Conservation (phyloP, 2,113 vertebrate genomes). For the Cacatua alba region DNA sequence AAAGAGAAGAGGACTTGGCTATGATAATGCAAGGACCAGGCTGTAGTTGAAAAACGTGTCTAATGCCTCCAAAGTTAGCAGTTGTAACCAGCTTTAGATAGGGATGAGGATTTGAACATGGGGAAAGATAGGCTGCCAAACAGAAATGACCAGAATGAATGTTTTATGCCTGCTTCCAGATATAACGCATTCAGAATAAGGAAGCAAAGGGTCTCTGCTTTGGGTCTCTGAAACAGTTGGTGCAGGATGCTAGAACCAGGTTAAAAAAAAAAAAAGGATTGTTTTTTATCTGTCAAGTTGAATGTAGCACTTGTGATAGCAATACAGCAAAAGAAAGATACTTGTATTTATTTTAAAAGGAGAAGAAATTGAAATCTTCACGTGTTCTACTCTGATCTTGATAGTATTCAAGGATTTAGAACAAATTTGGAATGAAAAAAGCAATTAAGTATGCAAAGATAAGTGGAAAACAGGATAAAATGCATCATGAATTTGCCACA, state of each 20-base stretch:
- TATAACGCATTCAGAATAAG: neutral
- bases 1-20: neutral
- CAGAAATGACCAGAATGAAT: neutral
- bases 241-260: neutral
- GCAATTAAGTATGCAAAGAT: conserved; percentile 3
- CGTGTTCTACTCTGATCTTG: neutral
- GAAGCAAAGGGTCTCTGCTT: neutral
- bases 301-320: neutral
- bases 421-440: neutral
- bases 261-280: neutral
- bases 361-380: neutral
- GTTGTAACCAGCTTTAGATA: neutral
- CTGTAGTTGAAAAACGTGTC: neutral
- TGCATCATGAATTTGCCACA: conserved; percentile 3
- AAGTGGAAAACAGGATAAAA: conserved; percentile 50
- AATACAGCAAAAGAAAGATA: neutral
- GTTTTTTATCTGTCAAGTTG: neutral
- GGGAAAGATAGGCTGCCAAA: neutral
- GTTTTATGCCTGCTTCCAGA: neutral
- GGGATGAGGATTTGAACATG: neutral
- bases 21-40: neutral
- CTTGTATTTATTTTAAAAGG: neutral
- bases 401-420: conserved; percentile 5
- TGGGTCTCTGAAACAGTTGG: neutral
- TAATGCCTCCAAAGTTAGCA: neutral